Percentiles rank a stretch among this genome's conserved stretches.
Conservation (phyloP, 2,113 vertebrate genomes). For the Anser brachyrhynchus region DNA sequence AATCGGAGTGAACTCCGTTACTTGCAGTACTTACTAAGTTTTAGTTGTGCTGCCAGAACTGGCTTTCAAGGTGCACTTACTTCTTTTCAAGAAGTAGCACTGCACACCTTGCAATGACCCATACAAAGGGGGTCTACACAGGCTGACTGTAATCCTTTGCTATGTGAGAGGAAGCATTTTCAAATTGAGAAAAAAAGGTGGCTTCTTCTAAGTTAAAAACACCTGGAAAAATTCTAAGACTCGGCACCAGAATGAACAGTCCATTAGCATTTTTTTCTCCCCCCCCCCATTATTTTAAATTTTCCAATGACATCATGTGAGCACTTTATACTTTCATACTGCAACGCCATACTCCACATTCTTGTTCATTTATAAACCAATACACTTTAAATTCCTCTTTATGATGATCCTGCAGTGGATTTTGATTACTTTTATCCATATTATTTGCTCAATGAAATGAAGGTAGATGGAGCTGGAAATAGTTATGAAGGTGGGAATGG, state of each 20-base stretch:
- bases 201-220: not conserved
- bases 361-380: not conserved
- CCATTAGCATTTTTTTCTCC: no score
- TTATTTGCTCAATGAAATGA: not conserved
- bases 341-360: not conserved
- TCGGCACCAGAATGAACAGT: not conserved
- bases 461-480: not conserved
- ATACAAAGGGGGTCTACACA: not conserved
- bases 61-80: not conserved
- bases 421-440: not conserved
- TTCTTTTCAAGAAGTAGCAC: not conserved
- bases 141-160: not conserved
- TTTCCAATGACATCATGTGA: not conserved
- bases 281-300: not conserved
- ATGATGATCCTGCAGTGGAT: not conserved
- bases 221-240: not conserved
- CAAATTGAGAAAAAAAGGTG: not conserved
- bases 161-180: not conserved
- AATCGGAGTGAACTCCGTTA: not conserved
- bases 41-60: not conserved
- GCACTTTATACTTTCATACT: not conserved
- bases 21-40: fast-evolving
- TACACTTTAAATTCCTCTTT: not conserved
- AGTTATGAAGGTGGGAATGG: not conserved
- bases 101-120: not conserved